Evolutionary conservation across 1,140 invertebrate genomes (phyloP), one percentile per base, ranked within the genome.

Genomic region (Conus betulinus): DNA sequence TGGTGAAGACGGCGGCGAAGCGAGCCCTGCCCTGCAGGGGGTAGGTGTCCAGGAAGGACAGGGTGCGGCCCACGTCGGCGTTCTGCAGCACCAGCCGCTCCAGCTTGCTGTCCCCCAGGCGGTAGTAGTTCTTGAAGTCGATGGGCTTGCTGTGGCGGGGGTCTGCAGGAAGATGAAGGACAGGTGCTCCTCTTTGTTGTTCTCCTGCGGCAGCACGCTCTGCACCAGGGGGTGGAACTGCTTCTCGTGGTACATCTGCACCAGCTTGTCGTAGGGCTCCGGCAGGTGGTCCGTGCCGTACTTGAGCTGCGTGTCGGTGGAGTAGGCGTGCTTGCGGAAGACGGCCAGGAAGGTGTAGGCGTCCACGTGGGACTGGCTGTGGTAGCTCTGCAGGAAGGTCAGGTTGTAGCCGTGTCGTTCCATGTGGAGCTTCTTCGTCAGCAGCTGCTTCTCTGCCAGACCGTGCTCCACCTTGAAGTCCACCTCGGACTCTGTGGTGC

Each of bases 321-420:
- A 63, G 85, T 91, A 93, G 53, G 90, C 91, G 57, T 92, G 87
- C 20, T 91, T 91, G 51, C 92, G 88, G 90, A 93, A 94, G 39
- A 93, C 88, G 13, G 93, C 93, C 7, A 94, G 57, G 86, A 93
- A 94, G 7, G 89, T 89, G n/a, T 91, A 82, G 13, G 71, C n/a
- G n/a, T 90, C 84, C 23, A 87, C 81, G 63, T 94, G 93, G 5
- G 93, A 93, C 57, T 88, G 84, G 78, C 92, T 93, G 39, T 88
- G 91, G 88, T 94, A 94, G 88, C 92, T 94, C 84, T 94, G 93
- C 52, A 94, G 88, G 82, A 92, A 92, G 3, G 93, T 93, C 67
- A 94, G 90, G 84, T 94, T 94, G 89, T 92, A 93, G 53, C 91
- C 90, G 11, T 63, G 63, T 57, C 90, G 88, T 86, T 94, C 91